Conservation (phyloP, 2,888 invertebrate genomes). For the Melinopterus prodromus region DNA sequence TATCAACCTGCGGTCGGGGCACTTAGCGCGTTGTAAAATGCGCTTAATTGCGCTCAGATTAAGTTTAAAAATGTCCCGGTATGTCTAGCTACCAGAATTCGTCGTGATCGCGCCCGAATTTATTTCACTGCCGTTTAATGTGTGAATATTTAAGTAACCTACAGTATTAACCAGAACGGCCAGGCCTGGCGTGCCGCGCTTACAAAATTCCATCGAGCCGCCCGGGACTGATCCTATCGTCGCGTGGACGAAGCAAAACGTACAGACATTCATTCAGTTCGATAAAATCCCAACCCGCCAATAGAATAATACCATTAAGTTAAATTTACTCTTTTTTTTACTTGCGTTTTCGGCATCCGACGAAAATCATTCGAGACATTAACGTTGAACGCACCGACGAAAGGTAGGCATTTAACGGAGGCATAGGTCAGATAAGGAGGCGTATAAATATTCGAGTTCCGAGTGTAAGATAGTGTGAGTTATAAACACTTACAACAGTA, state of each 20-base stretch:
- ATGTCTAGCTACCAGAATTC: background rate
- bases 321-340: background rate
- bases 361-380: background rate
- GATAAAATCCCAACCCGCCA: conserved; percentile 15
- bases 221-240: conserved; percentile 12
- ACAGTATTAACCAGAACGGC: background rate
- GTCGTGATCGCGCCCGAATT: background rate
- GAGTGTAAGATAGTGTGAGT: conserved; percentile 41
- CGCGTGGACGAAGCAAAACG: conserved; percentile 6
- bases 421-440: conserved; percentile 41
- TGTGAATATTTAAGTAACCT: background rate
- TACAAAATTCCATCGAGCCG: conserved; percentile 8
- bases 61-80: conserved; percentile 4
- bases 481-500: conserved; percentile 44
- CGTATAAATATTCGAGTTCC: conserved; percentile 38
- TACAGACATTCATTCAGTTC: conserved; percentile 21
- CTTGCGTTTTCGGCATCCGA: background rate
- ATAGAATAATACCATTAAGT: conserved; percentile 22
- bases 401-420: conserved; percentile 28
- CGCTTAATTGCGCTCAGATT: background rate
- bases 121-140: background rate
- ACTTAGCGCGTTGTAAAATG: conserved; percentile 4
- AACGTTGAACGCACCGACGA: conserved; percentile 4
- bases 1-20: background rate
- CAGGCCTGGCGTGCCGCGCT: background rate